Conservation (phyloP, 2,113 vertebrate genomes). For the Zosterops japonicus region DNA sequence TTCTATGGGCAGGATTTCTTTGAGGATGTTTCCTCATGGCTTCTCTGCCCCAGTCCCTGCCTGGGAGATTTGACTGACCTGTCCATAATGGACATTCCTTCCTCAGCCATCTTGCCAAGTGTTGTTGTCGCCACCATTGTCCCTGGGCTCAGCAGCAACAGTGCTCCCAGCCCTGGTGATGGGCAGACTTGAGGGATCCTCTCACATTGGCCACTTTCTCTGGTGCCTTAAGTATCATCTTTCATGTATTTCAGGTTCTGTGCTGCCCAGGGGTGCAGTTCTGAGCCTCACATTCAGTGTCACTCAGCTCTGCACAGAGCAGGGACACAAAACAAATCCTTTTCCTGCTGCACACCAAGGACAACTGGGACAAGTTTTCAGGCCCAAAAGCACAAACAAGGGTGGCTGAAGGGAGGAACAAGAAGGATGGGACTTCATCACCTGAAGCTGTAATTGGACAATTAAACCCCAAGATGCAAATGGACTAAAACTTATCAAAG, state of each 20-base stretch:
- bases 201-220: accelerated
- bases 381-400: too few species aligned
- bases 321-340: too few species aligned
- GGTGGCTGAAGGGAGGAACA: too few species aligned
- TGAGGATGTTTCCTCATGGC: not conserved
- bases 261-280: not conserved
- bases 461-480: too few species aligned
- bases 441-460: too few species aligned
- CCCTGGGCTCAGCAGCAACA: not conserved
- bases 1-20: not conserved
- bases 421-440: too few species aligned
- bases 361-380: too few species aligned
- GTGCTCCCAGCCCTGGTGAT: not conserved
- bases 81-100: not conserved
- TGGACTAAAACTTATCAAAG: not conserved
- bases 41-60: not conserved
- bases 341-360: too few species aligned
- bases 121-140: not conserved
- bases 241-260: not conserved
- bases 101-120: not conserved
- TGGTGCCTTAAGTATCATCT: not conserved
- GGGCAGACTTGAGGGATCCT: not conserved
- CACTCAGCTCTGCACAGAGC: too few species aligned
- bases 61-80: not conserved
- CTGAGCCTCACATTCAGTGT: not conserved